Conservation (phyloP, 2,888 invertebrate genomes). For the Pediacus dermestoides region DNA sequence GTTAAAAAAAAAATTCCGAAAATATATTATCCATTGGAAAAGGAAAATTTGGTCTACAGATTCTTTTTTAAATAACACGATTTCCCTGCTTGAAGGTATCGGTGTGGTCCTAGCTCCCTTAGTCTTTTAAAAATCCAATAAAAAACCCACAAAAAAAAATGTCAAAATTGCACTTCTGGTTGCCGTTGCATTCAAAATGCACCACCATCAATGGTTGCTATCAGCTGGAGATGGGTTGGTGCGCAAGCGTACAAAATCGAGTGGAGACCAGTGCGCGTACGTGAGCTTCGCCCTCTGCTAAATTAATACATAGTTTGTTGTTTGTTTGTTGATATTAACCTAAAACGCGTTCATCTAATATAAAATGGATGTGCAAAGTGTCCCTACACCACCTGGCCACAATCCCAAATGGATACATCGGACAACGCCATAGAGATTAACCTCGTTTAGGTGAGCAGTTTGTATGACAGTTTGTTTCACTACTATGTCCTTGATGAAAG, state of each 20-base stretch:
- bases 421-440: conserved; percentile 35
- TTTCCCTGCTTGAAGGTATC: too few species aligned
- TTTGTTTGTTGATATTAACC: conserved; percentile 48
- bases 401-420: conserved; percentile 23
- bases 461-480: conserved; percentile 37
- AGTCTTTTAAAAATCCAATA: too few species aligned
- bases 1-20: too few species aligned
- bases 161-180: too few species aligned
- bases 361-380: conserved; percentile 32
- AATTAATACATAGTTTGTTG: conserved; percentile 36
- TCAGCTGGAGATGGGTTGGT: conserved; percentile 19
- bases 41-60: too few species aligned
- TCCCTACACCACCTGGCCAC: conserved; percentile 23
- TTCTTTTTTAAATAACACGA: too few species aligned
- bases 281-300: conserved; percentile 40
- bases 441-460: conserved; percentile 41
- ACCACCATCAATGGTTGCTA: conserved; percentile 15
- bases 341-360: conserved; percentile 39
- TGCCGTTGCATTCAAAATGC: neutral
- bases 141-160: too few species aligned
- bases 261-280: conserved; percentile 41
- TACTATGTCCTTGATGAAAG: conserved; percentile 38
- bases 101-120: too few species aligned
- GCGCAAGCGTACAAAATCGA: conserved; percentile 27
- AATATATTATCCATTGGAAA: too few species aligned